Evolutionary conservation across 2,113 vertebrate genomes (phyloP), one percentile per base, ranked within the genome.

Genomic region (Cottus gobio): DNA sequence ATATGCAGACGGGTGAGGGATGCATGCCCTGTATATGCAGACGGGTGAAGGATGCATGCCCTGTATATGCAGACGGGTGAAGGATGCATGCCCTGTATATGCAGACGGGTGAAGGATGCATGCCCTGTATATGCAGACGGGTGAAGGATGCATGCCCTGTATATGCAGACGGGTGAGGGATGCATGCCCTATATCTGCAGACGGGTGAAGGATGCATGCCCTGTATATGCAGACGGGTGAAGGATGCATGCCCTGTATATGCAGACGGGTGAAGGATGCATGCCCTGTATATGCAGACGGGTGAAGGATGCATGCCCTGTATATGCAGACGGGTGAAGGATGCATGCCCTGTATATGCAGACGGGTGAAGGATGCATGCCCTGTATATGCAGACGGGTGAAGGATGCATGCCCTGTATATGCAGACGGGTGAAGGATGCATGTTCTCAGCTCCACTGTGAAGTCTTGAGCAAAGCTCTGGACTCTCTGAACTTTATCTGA

Each of bases 401-500:
- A n/a, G 16, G 22, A 67, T n/a, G 20, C 15, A 61, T 28, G 1
- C 5, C 4, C n/a, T n/a, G n/a, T n/a, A n/a, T n/a, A n/a, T n/a
- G n/a, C n/a, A n/a, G n/a, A 34, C 34, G 5, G 34, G 6, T 34
- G 34, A n/a, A 31, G 18, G 2, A 70, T 37, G 4, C 28, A 31
- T 2, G n/a, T n/a, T n/a, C n/a, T n/a, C n/a, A n/a, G n/a, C n/a
- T n/a, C n/a, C n/a, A n/a, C n/a, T n/a, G n/a, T n/a, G n/a, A n/a
- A n/a, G n/a, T n/a, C n/a, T n/a, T n/a, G n/a, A n/a, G n/a, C 10
- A 42, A 44, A 63, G 62, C 39, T 71, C 20, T 28, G 22, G n/a
- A 58, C 62, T 77, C 65, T 57, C 30, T 18, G 34, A 64, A 81
- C 61, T 66, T 50, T 42, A 20, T 16, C 39, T 22, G 44, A 60